Evolutionary conservation across 1,140 invertebrate species (phyloP), one percentile per base, ranked within the genome.

Genomic region (Homarus americanus): DNA sequence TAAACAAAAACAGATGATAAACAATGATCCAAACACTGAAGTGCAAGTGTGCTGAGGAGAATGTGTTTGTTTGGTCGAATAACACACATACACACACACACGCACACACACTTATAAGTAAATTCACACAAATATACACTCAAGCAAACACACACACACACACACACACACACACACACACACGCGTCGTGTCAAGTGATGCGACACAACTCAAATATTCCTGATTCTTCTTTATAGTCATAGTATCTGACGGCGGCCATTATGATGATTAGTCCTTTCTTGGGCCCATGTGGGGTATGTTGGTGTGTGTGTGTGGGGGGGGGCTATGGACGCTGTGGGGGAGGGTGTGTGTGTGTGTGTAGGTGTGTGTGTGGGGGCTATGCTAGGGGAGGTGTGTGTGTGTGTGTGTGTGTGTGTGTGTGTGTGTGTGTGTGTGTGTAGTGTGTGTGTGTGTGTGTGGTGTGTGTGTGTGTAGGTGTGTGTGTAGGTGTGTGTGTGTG

Each of bases 81-180:
- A 4, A 58, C 53, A 58, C 53, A 58, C 53, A 58, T 17, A 58
- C 53, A 58, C 20, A 24, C 53, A 58, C 53, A 58, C 53, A 58
- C 53, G 20, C 53, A 58, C 53, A 58, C 20, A 24, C 53, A 58
- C 53, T 10, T 17, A 58, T 17, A 58, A 5, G 20, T 17, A 58
- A 2, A 58, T 17, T 10, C 53, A 58, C 53, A 58, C 53, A 15
- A 10, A 9, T 24, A 15, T 2, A 58, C 53, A 58, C 53, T 10
- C 53, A 58, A 5, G 20, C 53, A 58, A 5, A 58, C 53, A 58
- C 53, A 58, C 53, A 58, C 53, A 58, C 53, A 58, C 53, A 58
- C 53, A 58, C 53, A 58, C 53, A 58, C 53, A 58, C 53, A 58
- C 53, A 58, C 53, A 58, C 53, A 58, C 53, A 58, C 53, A 58